Evolutionary conservation across 2,888 invertebrate species (phyloP).

Genomic region (Melinopterus prodromus): DNA sequence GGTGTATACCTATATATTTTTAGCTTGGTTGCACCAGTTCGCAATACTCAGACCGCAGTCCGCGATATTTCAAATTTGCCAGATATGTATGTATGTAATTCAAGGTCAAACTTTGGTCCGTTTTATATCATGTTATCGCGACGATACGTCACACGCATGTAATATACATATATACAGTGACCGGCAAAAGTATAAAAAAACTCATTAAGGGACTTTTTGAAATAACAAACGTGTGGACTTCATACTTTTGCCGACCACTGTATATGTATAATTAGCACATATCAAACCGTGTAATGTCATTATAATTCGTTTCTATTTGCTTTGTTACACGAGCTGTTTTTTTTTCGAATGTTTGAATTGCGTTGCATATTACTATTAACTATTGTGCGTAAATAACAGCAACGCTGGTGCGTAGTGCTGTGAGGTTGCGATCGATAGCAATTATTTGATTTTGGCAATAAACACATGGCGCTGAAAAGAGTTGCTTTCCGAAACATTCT

Average conservation of each 20-base stretch:
- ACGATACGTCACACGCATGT: neutral
- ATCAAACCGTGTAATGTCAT: neutral
- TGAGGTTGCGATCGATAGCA: neutral
- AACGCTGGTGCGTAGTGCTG: no score
- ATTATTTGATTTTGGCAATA: neutral
- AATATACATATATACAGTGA: neutral
- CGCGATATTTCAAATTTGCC: neutral
- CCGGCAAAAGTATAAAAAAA: no score
- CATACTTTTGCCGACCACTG: no score
- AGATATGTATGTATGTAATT: neutral
- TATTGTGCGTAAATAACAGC: neutral
- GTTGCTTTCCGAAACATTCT: neutral
- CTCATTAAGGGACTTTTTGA: no score
- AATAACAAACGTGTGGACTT: no score
- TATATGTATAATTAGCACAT: neutral
- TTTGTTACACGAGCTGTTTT: neutral
- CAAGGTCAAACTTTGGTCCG: slow-evolving; percentile 4
- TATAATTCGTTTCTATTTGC: neutral
- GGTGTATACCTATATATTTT: neutral
- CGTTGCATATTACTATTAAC: neutral
- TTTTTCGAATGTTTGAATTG: neutral
- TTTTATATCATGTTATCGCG: neutral
- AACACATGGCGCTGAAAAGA: neutral
- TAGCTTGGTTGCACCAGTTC: neutral
- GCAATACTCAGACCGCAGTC: neutral